These are phyloP conservation scores for Halcyon leucocephala DNA, from an alignment of 2,797 vertebrate species.

Conservation along the genomic window DNA sequence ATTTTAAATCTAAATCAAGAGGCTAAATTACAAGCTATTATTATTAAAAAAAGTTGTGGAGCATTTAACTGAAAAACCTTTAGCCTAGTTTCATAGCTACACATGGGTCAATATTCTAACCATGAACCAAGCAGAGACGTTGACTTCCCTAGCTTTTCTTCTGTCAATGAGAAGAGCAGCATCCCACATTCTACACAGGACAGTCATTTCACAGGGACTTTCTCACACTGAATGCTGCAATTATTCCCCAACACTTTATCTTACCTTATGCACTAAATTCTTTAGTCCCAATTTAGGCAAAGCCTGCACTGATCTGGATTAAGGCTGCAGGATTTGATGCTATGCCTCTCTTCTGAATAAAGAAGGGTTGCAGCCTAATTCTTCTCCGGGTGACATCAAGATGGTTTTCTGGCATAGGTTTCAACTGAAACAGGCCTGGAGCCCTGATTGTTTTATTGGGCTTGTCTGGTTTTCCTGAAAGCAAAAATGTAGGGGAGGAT, in stretches of 20 bases:
- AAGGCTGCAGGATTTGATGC: neutral
- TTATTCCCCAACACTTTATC: neutral
- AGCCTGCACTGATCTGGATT: neutral
- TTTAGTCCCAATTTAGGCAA: neutral
- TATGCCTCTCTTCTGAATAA: neutral
- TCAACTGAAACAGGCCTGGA: neutral
- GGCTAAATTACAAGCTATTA: neutral
- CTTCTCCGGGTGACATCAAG: neutral
- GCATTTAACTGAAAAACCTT: neutral
- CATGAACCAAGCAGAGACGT: neutral
- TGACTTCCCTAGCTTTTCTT: neutral
- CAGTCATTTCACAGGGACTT: neutral
- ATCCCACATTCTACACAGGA: neutral
- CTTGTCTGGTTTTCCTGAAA: conserved; percentile 1
- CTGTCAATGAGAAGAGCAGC: neutral
- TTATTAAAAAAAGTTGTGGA: neutral
- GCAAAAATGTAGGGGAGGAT: neutral
- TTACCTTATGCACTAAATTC: neutral
- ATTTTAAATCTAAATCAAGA: neutral
- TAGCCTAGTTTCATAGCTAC: neutral
- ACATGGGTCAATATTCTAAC: neutral
- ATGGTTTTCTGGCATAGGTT: neutral
- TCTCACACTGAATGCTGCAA: neutral
- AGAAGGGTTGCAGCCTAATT: neutral
- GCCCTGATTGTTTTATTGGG: neutral